Evolutionary conservation across 2,113 vertebrate species (phyloP).

Genomic region (Poeciliopsis occidentalis): DNA sequence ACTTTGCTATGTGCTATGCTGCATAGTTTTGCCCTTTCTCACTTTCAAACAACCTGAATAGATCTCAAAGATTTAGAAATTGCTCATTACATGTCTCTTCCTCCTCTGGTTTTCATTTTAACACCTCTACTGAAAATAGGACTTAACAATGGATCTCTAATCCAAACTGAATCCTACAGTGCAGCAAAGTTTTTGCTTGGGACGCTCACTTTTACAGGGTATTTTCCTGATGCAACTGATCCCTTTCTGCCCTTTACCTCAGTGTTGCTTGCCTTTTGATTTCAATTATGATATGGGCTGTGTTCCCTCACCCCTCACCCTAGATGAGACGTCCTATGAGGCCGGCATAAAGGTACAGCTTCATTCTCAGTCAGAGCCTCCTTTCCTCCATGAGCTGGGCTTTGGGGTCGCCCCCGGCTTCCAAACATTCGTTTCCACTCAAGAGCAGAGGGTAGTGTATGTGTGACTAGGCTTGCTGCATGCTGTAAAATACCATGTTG

Average conservation of each 20-base stretch:
- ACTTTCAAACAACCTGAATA: background rate
- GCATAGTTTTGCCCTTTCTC: background rate
- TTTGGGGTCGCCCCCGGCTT: too few relatives aligned
- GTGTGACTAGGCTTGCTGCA: too few relatives aligned
- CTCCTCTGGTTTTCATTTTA: background rate
- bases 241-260: slow-evolving; percentile 30
- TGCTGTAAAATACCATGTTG: too few relatives aligned
- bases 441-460: too few relatives aligned
- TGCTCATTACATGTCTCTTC: background rate
- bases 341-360: slow-evolving; percentile 81
- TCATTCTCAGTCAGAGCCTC: slow-evolving; percentile 80
- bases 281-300: slow-evolving; percentile 62
- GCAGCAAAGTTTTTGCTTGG: background rate
- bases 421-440: too few relatives aligned
- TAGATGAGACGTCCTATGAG: slow-evolving; percentile 81
- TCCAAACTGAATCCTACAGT: background rate
- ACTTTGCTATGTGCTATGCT: too few relatives aligned
- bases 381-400: slow-evolving; percentile 78
- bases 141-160: background rate
- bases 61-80: background rate
- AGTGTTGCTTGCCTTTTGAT: slow-evolving; percentile 34
- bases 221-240: background rate
- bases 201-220: background rate
- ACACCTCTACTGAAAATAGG: background rate
- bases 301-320: slow-evolving; percentile 62